Conservation (phyloP, 2,888 invertebrate species). For the Acheta domesticus region DNA sequence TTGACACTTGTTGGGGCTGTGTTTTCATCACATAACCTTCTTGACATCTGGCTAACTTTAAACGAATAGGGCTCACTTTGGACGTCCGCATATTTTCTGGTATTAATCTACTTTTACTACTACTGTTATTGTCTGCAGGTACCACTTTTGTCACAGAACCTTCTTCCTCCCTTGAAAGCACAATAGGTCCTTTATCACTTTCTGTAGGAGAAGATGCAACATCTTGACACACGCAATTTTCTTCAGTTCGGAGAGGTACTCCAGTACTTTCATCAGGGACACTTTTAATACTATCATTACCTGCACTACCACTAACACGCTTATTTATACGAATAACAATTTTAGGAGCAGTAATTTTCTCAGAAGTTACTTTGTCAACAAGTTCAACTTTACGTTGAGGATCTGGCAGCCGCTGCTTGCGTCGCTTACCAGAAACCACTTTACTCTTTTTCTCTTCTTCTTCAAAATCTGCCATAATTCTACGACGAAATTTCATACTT, state of each 20-base stretch:
- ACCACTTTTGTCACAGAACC: slow-evolving; percentile 18
- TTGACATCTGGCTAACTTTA: slow-evolving; percentile 78
- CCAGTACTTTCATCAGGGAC: slow-evolving; percentile 26
- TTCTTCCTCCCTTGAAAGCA: neutral
- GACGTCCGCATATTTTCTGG: slow-evolving; percentile 60
- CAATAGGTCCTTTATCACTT: slow-evolving; percentile 30
- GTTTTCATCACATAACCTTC: slow-evolving; percentile 63
- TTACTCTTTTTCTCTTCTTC: slow-evolving; percentile 59
- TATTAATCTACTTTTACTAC: slow-evolving; percentile 41
- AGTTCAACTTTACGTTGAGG: slow-evolving; percentile 32
- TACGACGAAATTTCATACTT: slow-evolving; percentile 81
- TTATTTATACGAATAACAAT: slow-evolving; percentile 72
- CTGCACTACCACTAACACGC: slow-evolving; percentile 48
- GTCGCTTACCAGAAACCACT: slow-evolving; percentile 47
- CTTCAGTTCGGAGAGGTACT: slow-evolving; percentile 37
- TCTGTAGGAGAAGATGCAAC: slow-evolving; percentile 31
- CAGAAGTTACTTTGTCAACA: slow-evolving; percentile 30
- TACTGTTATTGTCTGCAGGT: slow-evolving; percentile 30
- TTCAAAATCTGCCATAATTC: slow-evolving; percentile 80
- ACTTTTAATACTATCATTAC: slow-evolving; percentile 30
- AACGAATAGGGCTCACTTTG: slow-evolving; percentile 73
- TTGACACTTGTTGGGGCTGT: slow-evolving; percentile 39
- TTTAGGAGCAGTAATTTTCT: slow-evolving; percentile 59
- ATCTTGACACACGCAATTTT: slow-evolving; percentile 37
- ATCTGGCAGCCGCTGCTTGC: slow-evolving; percentile 49